phyloP scores from a whole-genome alignment of 2,888 invertebrate genomes.

The Hipparchia semele region DNA sequence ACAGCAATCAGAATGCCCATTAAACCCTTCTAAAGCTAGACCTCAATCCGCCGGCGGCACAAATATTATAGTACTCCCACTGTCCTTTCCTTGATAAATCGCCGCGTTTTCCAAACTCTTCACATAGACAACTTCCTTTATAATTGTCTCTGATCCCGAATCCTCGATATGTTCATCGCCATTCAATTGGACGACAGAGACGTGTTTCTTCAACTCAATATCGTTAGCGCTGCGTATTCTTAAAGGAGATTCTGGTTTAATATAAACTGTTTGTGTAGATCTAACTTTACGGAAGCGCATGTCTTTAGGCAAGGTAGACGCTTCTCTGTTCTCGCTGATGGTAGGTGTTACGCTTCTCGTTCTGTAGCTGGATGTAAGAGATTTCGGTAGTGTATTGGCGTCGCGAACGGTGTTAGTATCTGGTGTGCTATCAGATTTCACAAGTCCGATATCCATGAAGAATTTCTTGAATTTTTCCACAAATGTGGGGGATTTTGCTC shows the following conservation, averaged over 20 bases:
- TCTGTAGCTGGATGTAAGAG: conserved; percentile 64
- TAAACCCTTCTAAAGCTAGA: conserved; percentile 23
- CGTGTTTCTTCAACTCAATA: conserved; percentile 63
- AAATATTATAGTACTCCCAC: conserved; percentile 74
- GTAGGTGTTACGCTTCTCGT: conserved; percentile 64
- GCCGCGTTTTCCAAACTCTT: conserved; percentile 66
- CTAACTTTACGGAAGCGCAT: conserved; percentile 74
- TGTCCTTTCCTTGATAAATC: conserved; percentile 66
- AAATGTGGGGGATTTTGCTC: conserved; percentile 74
- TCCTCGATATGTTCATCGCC: conserved; percentile 65
- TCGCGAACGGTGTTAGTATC: conserved; percentile 49
- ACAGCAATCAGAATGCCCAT: conserved; percentile 23
- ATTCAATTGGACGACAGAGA: conserved; percentile 71
- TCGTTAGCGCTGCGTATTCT: conserved; percentile 48
- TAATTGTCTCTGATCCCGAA: conserved; percentile 55
- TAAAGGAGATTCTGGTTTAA: conserved; percentile 65
- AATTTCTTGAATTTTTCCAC: conserved; percentile 78
- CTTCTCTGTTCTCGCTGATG: conserved; percentile 57
- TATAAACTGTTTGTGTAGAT: conserved; percentile 75
- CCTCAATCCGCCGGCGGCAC: conserved; percentile 76
- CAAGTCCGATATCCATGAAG: conserved; percentile 72
- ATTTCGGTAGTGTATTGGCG: conserved; percentile 67
- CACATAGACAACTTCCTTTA: conserved; percentile 66
- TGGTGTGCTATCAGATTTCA: conserved; percentile 58
- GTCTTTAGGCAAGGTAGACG: conserved; percentile 73